Conservation (phyloP, 1,140 invertebrate species). For the Aricia agestis region DNA sequence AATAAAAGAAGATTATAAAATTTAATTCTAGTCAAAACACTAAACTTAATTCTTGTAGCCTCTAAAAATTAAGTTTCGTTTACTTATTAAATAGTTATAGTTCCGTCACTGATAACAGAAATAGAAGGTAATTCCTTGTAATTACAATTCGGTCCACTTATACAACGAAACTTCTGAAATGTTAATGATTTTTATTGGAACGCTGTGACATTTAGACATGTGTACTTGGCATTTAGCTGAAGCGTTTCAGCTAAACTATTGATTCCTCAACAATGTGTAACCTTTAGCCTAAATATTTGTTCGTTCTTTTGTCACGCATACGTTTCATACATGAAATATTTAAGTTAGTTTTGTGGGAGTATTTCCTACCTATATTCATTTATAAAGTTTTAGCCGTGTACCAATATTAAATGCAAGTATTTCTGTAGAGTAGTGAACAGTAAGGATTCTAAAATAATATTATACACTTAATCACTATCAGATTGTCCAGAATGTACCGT, state of each 20-base stretch:
- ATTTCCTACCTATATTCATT: neutral
- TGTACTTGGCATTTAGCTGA: slow-evolving; percentile 55
- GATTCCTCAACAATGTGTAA: slow-evolving; percentile 57
- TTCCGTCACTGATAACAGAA: no score
- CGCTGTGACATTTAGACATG: slow-evolving; percentile 57
- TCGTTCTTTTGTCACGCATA: slow-evolving; percentile 47
- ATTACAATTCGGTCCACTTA: neutral
- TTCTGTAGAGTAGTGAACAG: no score
- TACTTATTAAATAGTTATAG: no score
- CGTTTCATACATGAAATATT: slow-evolving; percentile 19
- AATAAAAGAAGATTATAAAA: no score
- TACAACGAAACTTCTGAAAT: slow-evolving; percentile 1
- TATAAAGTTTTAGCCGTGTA: no score
- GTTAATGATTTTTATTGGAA: slow-evolving; percentile 25
- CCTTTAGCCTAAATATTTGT: slow-evolving; percentile 55
- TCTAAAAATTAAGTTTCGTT: no score
- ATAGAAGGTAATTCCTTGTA: neutral
- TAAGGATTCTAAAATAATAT: no score
- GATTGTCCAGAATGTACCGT: no score
- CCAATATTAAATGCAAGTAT: no score
- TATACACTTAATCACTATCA: no score
- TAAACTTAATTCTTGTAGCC: no score
- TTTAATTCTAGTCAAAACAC: no score
- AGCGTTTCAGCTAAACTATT: slow-evolving; percentile 44
- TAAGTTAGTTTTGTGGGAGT: neutral